Conservation (phyloP, 2,113 vertebrate genomes). For the Lasiurus borealis region DNA sequence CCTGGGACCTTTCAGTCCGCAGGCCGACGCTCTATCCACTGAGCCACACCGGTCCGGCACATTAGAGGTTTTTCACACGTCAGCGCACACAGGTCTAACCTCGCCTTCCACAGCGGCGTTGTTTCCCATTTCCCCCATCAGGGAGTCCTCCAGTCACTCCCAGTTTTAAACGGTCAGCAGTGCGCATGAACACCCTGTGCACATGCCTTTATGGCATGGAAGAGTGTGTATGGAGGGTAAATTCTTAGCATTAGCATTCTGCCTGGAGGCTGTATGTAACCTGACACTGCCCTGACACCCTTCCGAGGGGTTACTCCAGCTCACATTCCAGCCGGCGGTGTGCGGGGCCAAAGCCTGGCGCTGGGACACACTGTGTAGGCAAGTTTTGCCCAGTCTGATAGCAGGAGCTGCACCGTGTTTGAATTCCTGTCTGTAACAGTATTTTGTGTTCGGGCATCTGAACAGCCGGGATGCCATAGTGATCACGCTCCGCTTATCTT, state of each 20-base stretch:
- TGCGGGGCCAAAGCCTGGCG: background rate
- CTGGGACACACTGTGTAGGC: no score
- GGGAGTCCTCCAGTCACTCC: background rate
- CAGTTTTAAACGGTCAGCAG: background rate
- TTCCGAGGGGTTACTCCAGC: background rate
- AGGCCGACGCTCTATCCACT: no score
- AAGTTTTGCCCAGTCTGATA: background rate
- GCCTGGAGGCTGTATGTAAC: background rate
- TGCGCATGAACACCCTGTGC: no score
- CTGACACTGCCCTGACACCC: no score
- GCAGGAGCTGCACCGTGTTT: background rate
- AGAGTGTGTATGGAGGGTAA: background rate
- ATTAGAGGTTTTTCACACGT: background rate
- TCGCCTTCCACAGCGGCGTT: background rate
- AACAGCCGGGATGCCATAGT: background rate
- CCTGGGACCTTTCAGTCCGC: no score
- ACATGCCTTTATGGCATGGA: background rate
- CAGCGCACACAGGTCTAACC: background rate
- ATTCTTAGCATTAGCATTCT: background rate
- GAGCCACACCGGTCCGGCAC: no score
- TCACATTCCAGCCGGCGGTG: background rate
- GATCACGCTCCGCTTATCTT: constrained; percentile 47
- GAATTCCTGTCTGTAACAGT: background rate
- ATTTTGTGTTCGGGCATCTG: background rate
- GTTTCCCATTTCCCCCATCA: background rate